Percentiles rank a stretch among this genome's conserved stretches.
Conservation (phyloP, 2,113 vertebrate genomes). For the Fulica atra region DNA sequence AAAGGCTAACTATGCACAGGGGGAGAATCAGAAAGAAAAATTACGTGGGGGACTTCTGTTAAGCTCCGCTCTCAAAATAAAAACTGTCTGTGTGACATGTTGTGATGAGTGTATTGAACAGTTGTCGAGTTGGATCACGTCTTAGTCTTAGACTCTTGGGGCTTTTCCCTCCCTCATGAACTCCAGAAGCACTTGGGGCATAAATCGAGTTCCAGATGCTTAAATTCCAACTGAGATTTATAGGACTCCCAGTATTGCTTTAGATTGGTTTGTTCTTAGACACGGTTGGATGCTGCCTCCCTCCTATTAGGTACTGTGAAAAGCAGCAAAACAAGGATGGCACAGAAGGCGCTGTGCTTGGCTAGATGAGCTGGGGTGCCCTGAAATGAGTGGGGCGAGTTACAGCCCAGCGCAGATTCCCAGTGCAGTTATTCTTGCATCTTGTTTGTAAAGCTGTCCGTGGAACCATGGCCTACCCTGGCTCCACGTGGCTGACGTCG, state of each 20-base stretch:
- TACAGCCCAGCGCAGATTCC: no score
- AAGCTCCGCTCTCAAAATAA: not conserved
- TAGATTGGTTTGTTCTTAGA: not conserved
- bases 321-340: not conserved
- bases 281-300: not conserved
- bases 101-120: not conserved
- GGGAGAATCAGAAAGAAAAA: not conserved
- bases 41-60: not conserved
- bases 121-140: not conserved
- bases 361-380: not conserved
- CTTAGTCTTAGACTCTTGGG: not conserved
- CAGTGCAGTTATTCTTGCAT: not conserved
- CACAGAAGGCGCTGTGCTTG: not conserved
- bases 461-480: not conserved
- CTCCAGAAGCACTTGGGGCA: not conserved
- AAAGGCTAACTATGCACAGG: not conserved
- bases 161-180: not conserved
- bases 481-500: not conserved
- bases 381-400: rapidly evolving
- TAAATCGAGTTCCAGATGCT: not conserved
- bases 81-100: not conserved
- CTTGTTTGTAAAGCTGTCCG: not conserved
- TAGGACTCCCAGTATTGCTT: not conserved
- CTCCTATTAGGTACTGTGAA: not conserved
- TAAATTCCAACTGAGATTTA: not conserved